Conservation (phyloP, 2,888 invertebrate genomes). For the Chrysina gloriosa region DNA sequence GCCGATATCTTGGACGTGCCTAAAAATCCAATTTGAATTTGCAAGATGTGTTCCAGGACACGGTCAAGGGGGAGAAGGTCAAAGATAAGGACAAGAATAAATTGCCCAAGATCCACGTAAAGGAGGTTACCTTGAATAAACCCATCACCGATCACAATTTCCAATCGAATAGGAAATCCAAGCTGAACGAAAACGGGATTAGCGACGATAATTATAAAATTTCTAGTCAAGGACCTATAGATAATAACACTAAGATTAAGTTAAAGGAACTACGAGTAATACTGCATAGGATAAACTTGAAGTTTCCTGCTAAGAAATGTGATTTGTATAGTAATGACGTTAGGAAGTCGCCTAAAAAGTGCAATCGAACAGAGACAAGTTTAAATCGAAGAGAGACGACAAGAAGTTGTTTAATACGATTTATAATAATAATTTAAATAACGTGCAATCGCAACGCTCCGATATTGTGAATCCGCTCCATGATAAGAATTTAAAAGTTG, state of each 20-base stretch:
- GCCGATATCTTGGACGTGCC: slow-evolving; percentile 18
- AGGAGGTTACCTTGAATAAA: slow-evolving; percentile 2
- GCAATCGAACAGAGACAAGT: slow-evolving; percentile 40
- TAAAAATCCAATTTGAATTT: slow-evolving; percentile 21
- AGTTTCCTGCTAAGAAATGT: slow-evolving; percentile 39
- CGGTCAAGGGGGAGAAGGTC: neutral
- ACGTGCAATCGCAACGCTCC: slow-evolving; percentile 7
- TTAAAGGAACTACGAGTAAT: slow-evolving; percentile 45
- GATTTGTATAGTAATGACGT: slow-evolving; percentile 46
- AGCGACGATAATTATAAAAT: slow-evolving; percentile 27
- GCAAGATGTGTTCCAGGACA: slow-evolving; percentile 28
- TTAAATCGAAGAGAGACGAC: slow-evolving; percentile 16
- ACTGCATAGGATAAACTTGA: slow-evolving; percentile 40
- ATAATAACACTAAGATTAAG: slow-evolving; percentile 46
- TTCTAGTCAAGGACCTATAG: slow-evolving; percentile 43
- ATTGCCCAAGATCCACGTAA: neutral
- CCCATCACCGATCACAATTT: slow-evolving; percentile 21
- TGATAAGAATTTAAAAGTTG: slow-evolving; percentile 43
- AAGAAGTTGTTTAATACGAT: neutral
- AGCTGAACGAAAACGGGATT: neutral
- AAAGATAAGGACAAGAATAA: slow-evolving; percentile 2
- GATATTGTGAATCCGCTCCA: slow-evolving; percentile 12
- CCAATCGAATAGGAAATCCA: slow-evolving; percentile 4
- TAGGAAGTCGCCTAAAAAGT: slow-evolving; percentile 50
- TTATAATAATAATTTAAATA: slow-evolving; percentile 13